phyloP scores from a whole-genome alignment of 2,888 invertebrate genomes.

The Unio pictorum region DNA sequence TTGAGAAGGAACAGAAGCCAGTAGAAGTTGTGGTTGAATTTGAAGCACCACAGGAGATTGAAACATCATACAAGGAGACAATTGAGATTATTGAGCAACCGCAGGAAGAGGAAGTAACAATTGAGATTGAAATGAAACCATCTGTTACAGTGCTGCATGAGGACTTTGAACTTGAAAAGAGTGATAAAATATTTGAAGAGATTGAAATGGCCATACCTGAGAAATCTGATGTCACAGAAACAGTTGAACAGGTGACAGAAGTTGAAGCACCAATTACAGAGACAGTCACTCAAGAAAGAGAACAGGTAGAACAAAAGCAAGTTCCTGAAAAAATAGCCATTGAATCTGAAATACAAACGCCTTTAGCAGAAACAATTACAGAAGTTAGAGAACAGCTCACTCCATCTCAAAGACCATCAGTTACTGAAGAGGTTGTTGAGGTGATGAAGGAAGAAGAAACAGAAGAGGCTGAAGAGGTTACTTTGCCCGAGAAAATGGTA shows the following conservation, averaged over 20 bases:
- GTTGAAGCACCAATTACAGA: too few relatives aligned
- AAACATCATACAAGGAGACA: constrained; percentile 6
- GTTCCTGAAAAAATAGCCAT: constrained; percentile 2
- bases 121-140: neutral
- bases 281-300: too few relatives aligned
- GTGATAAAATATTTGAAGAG: too few relatives aligned
- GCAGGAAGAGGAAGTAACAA: neutral
- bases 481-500: constrained; percentile 1
- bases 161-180: too few relatives aligned
- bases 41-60: neutral
- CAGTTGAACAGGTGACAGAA: constrained; percentile 6
- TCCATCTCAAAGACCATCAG: neutral
- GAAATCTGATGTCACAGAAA: constrained; percentile 4
- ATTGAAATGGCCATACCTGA: neutral
- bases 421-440: constrained; percentile 4
- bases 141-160: too few relatives aligned
- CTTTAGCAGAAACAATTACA: constrained; percentile 4
- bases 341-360: neutral
- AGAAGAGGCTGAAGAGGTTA: constrained; percentile 8
- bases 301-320: neutral
- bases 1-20: neutral
- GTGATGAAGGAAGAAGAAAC: constrained; percentile 1
- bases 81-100: constrained; percentile 2
- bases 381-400: neutral
- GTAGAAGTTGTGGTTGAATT: constrained; percentile 1